Evolutionary conservation across 1,140 invertebrate species (phyloP).

Genomic region (Artemia franciscana): DNA sequence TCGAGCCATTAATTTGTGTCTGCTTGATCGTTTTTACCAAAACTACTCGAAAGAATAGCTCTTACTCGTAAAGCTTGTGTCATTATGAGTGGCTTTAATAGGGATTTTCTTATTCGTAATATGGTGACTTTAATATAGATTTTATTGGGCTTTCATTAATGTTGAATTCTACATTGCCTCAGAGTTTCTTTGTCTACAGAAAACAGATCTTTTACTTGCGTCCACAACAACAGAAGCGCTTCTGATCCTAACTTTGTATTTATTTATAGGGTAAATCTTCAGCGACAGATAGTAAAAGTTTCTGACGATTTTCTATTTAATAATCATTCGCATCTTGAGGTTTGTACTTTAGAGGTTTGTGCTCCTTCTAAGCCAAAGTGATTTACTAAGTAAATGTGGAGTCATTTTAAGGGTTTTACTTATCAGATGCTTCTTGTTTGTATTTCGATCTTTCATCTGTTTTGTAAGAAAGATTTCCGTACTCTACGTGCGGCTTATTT

Average conservation of each 20-base stretch:
- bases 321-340: no score
- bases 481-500: no score
- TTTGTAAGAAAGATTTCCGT: no score
- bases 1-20: no score
- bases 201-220: not conserved
- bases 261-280: not conserved
- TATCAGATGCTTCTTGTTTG: not conserved
- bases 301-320: not conserved
- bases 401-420: not conserved
- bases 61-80: no score
- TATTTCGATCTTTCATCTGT: no score
- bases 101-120: no score
- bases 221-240: not conserved
- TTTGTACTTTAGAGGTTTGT: no score
- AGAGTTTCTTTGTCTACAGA: not conserved
- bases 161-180: not conserved
- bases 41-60: no score
- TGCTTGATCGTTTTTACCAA: no score
- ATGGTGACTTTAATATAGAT: not conserved
- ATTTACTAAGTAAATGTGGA: not conserved
- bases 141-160: not conserved
- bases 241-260: not conserved
- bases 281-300: not conserved
- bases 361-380: no score
- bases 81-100: no score